Conservation (phyloP, 2,888 invertebrate genomes). For the Scaptomyza parva region DNA sequence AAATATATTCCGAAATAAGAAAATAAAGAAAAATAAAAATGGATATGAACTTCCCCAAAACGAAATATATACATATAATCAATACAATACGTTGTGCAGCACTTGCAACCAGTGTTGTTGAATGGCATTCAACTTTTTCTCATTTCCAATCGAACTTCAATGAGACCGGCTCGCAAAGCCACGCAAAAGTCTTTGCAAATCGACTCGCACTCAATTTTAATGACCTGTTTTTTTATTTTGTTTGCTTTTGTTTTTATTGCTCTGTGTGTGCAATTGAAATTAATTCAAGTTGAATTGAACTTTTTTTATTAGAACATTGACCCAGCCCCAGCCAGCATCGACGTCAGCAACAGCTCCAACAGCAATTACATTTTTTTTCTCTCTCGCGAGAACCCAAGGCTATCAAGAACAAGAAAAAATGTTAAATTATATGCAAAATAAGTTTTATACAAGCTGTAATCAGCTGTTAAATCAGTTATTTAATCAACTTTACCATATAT, state of each 20-base stretch:
- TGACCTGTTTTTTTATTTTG: constrained; percentile 27
- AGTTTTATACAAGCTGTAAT: constrained; percentile 28
- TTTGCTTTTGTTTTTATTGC: constrained; percentile 15
- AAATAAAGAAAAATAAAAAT: too few relatives aligned
- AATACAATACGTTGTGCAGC: constrained; percentile 43
- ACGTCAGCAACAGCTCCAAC: constrained; percentile 6
- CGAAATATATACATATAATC: constrained; percentile 30
- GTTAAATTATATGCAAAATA: constrained; percentile 13
- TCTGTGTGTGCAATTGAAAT: constrained; percentile 72
- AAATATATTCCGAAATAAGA: constrained; percentile 22
- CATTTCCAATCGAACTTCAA: not conserved
- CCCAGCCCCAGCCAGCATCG: constrained; percentile 60
- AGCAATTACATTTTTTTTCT: not conserved
- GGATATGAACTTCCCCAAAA: too few relatives aligned
- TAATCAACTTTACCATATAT: constrained; percentile 61
- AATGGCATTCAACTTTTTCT: not conserved
- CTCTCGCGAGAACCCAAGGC: too few relatives aligned
- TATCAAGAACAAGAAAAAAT: constrained; percentile 10
- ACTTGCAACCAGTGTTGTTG: constrained; percentile 17
- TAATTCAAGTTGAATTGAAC: constrained; percentile 78
- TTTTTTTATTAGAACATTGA: constrained; percentile 77
- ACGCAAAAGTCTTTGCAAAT: constrained; percentile 40
- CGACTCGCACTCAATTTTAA: constrained; percentile 44
- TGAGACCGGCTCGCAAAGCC: constrained; percentile 61
- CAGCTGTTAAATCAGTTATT: constrained; percentile 72